Evolutionary conservation across 2,888 invertebrate species (phyloP).

Genomic region (Phragmatobia fuliginosa): DNA sequence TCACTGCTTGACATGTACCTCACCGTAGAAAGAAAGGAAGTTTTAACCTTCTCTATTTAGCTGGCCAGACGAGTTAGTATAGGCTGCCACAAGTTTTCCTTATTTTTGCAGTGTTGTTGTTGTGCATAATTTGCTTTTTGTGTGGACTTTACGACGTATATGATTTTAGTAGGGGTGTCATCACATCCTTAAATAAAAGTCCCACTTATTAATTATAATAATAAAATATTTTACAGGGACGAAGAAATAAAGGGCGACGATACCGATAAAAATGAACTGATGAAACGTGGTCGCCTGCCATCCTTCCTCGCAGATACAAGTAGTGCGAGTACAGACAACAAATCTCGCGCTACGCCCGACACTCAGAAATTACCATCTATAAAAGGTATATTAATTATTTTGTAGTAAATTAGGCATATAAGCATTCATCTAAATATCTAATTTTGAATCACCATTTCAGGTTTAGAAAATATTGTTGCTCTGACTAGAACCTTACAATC

Average conservation of each 20-base stretch:
- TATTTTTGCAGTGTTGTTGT: no score
- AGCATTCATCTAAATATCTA: background rate
- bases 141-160: no score
- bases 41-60: no score
- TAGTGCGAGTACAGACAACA: slow-evolving; percentile 68
- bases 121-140: no score
- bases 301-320: slow-evolving; percentile 68
- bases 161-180: no score
- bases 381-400: slow-evolving; percentile 53
- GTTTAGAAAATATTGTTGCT: slow-evolving; percentile 32
- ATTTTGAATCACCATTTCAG: slow-evolving; percentile 21
- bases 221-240: slow-evolving; percentile 51
- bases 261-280: slow-evolving; percentile 57
- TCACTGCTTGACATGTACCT: no score
- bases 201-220: no score
- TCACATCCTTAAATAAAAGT: no score
- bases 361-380: slow-evolving; percentile 62
- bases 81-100: no score
- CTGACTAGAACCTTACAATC: slow-evolving; percentile 20
- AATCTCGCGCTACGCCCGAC: slow-evolving; percentile 72
- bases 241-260: slow-evolving; percentile 61
- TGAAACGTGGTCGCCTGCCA: slow-evolving; percentile 62
- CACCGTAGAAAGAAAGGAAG: no score
- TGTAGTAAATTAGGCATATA: no score
- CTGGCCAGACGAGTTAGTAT: no score